Evolutionary conservation across 2,113 vertebrate species (phyloP), one percentile per base, ranked within the genome.

Genomic region (Aleadryas rufinucha): DNA sequence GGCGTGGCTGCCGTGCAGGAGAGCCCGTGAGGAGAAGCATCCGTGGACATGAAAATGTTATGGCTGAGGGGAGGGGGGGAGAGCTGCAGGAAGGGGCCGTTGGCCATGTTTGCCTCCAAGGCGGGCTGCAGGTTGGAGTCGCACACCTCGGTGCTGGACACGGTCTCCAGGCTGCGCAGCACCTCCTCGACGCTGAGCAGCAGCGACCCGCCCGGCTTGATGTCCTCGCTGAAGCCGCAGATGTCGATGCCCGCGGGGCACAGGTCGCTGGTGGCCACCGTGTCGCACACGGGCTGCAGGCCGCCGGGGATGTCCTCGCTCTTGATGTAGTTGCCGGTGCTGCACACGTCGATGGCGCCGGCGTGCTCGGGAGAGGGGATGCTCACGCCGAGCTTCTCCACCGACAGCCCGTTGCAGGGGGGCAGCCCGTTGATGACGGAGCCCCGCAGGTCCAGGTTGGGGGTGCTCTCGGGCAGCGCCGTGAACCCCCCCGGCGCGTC

Each of bases 141-240:
- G 84, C 98, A 98, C 93, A 99, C 98, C 33, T 98, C 98, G 66
- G 98, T 97, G 75, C 98, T 98, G 7, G 98, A 97, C 97, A 99
- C 99, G 1, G 99, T 99, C 96, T 99, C 99, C 80, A 99, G 98
- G 97, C 99, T 99, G 91, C 99, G 99, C 87, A 99, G 98, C 52
- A 99, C 99, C 96, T 99, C 99, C 98, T 99, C 99, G 8, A 99
- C 98, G 16, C 99, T 99, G 63, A 99, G 98, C 76, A 99, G 98
- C 9, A 99, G 97, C n/a, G 99, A 98, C 84, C 98, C 99, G 9
- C 98, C 98, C 10, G 98, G 98, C 94, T 99, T 99, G 45, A 99
- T 98, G 28, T 99, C 99, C 39, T 99, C 99, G 6, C 98, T 98
- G 54, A 99, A 99, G 90, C 98, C 97, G 95, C 99, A 99, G 94